phyloP scores from a whole-genome alignment of 2,113 vertebrate genomes.

The Paramisgurnus dabryanus region DNA sequence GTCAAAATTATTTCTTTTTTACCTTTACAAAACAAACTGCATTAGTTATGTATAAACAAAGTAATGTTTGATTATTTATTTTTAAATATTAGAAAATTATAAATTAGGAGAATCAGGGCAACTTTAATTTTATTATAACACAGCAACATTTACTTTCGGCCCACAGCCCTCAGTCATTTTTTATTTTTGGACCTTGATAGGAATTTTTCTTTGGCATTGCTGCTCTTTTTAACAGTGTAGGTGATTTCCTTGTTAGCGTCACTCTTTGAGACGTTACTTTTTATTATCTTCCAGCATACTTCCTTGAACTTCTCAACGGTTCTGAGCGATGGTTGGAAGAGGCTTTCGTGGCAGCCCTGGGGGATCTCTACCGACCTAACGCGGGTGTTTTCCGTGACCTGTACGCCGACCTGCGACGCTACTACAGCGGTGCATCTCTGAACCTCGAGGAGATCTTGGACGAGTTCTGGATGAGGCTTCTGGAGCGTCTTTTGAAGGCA shows the following conservation, averaged over 20 bases:
- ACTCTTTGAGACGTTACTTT: not conserved
- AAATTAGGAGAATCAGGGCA: too few species aligned
- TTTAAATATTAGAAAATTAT: too few species aligned
- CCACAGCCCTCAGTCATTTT: too few species aligned
- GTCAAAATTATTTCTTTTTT: too few species aligned
- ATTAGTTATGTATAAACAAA: too few species aligned
- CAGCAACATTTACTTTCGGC: too few species aligned
- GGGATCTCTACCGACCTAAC: slow-evolving; percentile 78
- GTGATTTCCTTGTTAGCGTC: not conserved
- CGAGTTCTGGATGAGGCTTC: slow-evolving; percentile 91
- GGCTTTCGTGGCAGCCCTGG: slow-evolving; percentile 72
- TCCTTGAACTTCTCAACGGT: slow-evolving; percentile 87
- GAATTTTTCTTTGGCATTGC: too few species aligned
- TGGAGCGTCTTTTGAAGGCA: slow-evolving; percentile 86
- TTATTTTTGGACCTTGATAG: too few species aligned
- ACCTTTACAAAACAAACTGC: too few species aligned
- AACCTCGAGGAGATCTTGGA: slow-evolving; percentile 91
- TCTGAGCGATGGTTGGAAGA: slow-evolving; percentile 82
- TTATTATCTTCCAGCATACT: slow-evolving; percentile 76
- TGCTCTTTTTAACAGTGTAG: not conserved
- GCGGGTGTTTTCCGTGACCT: slow-evolving; percentile 84
- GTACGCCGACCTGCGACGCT: slow-evolving; percentile 83
- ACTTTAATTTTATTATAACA: too few species aligned
- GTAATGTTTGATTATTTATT: too few species aligned
- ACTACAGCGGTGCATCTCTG: slow-evolving; percentile 83